Conservation (phyloP, 2,888 invertebrate species). For the Lamproptera curius region DNA sequence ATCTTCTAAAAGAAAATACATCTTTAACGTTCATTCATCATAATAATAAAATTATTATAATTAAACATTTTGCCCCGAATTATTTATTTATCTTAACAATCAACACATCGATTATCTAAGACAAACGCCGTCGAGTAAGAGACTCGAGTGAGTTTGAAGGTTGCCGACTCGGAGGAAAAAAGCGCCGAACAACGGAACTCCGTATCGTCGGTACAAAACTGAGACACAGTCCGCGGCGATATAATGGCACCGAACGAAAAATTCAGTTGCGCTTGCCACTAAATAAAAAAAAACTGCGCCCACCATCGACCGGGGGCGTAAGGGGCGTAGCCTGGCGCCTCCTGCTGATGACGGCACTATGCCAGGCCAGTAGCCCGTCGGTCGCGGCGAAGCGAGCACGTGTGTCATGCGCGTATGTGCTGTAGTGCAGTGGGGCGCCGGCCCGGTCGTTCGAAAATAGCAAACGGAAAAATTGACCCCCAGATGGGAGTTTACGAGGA, state of each 20-base stretch:
- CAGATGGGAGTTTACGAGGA: constrained; percentile 97
- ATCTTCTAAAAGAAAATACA: too few relatives aligned
- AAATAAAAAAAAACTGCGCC: constrained; percentile 34
- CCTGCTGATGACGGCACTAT: background rate
- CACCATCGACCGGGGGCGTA: constrained; percentile 32
- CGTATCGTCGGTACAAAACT: background rate
- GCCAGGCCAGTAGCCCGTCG: constrained; percentile 59
- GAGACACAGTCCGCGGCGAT: constrained; percentile 18
- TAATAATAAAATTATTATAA: too few relatives aligned
- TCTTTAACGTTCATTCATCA: too few relatives aligned
- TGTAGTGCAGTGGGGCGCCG: constrained; percentile 69
- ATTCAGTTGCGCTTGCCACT: constrained; percentile 42
- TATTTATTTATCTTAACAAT: too few relatives aligned
- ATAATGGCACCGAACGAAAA: constrained; percentile 33
- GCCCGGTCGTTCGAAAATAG: constrained; percentile 73
- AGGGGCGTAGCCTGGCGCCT: constrained; percentile 30
- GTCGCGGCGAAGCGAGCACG: constrained; percentile 60
- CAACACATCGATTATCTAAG: too few relatives aligned
- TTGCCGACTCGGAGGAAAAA: too few relatives aligned
- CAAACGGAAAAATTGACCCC: constrained; percentile 77
- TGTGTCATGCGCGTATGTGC: constrained; percentile 59
- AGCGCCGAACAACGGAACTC: too few relatives aligned
- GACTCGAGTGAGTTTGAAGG: too few relatives aligned
- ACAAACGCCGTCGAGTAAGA: too few relatives aligned
- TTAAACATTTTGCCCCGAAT: too few relatives aligned